Conservation (phyloP, 2,888 invertebrate species). For the Lobophora halterata region DNA sequence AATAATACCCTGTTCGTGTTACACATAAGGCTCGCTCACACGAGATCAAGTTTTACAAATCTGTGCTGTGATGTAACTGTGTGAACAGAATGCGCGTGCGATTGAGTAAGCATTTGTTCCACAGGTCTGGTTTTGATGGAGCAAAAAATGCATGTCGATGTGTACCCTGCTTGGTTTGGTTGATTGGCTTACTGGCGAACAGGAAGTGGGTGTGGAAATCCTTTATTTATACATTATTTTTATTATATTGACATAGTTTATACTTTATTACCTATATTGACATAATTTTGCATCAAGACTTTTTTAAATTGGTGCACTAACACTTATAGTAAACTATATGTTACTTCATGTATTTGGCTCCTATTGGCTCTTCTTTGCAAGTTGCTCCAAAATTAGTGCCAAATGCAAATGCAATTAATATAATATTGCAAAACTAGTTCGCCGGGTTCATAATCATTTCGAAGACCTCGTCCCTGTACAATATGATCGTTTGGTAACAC, state of each 20-base stretch:
- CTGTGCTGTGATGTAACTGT: slow-evolving; percentile 16
- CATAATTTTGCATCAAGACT: too few relatives aligned
- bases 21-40: slow-evolving; percentile 8
- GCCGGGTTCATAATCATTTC: slow-evolving; percentile 4
- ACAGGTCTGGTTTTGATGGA: slow-evolving; percentile 21
- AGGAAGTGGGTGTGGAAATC: slow-evolving; percentile 5
- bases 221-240: background rate
- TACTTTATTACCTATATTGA: too few relatives aligned
- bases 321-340: too few relatives aligned
- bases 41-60: slow-evolving; percentile 11
- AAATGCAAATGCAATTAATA: too few relatives aligned
- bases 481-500: slow-evolving; percentile 20
- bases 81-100: slow-evolving; percentile 16
- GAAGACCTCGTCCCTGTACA: background rate
- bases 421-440: slow-evolving; percentile 8
- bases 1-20: slow-evolving; percentile 1
- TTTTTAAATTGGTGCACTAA: too few relatives aligned
- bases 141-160: slow-evolving; percentile 12
- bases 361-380: too few relatives aligned
- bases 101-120: slow-evolving; percentile 22
- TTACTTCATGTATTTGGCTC: too few relatives aligned
- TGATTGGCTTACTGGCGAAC: background rate
- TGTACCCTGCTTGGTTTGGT: slow-evolving; percentile 2
- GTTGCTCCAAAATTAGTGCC: too few relatives aligned
- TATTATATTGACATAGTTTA: too few relatives aligned